Evolutionary conservation across 2,113 vertebrate genomes (phyloP).

Genomic region (Rafetus swinhoei): DNA sequence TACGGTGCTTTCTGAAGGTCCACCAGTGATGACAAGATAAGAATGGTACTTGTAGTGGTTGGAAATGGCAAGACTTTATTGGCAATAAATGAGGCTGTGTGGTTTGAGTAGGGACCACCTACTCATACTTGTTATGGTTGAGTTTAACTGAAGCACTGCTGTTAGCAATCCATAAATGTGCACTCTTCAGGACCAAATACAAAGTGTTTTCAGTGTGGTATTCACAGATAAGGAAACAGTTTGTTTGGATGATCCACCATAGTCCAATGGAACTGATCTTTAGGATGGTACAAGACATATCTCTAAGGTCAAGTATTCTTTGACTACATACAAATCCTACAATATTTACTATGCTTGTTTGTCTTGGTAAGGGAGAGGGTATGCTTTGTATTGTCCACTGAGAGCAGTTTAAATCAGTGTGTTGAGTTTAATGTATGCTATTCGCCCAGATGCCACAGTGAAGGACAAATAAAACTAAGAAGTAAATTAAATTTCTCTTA

Average conservation of each 20-base stretch:
- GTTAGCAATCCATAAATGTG: not conserved
- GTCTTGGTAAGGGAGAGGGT: not conserved
- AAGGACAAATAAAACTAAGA: not conserved
- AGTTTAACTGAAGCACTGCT: not conserved
- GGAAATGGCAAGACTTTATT: not conserved
- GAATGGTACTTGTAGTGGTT: not conserved
- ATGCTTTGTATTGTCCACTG: not conserved
- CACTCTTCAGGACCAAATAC: not conserved
- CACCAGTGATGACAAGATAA: not conserved
- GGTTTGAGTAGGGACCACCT: not conserved
- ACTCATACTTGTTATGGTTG: fast-evolving
- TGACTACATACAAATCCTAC: not conserved
- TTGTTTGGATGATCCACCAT: not conserved
- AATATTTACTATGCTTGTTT: not conserved
- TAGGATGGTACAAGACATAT: not conserved
- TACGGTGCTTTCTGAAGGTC: not conserved
- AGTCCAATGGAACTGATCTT: not conserved
- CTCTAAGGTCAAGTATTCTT: not conserved
- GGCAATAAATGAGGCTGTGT: not conserved
- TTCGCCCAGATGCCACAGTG: not conserved
- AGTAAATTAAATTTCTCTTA: not conserved
- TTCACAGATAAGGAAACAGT: not conserved
- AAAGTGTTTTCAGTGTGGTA: not conserved
- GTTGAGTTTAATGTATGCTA: not conserved
- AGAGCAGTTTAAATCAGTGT: not conserved